Evolutionary conservation across 1,140 invertebrate species (phyloP), one percentile per base, ranked within the genome.

Genomic region (Magallana ariakensis): DNA sequence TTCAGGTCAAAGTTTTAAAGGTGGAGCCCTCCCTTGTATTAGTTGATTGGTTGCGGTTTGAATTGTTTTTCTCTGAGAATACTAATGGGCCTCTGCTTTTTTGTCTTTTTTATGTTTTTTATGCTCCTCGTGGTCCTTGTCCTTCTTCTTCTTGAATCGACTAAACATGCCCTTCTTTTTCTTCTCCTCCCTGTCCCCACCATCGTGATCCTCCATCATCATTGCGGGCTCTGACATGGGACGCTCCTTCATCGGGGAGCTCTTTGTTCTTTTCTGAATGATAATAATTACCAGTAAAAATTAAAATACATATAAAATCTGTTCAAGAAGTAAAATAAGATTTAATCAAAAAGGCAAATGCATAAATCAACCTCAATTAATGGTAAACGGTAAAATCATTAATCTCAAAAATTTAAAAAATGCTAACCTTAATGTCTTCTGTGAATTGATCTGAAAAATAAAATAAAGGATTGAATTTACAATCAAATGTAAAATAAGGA

Each of bases 71-170:
- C 22, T 33, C 22, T 10, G 22, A 26, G 19, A 75, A 33, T 33
- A 26, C 22, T 75, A 75, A 26, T 75, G 57, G 1, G 82, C 82
- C 56, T 89, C 88, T 0, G 75, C n/a, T 84, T 87, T 87, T 26
- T 87, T 89, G 33, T 89, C 85, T 83, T 85, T 75, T 15, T 85
- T 85, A 46, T 87, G 87, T 66, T 88, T 85, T 75, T 88, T 88
- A 70, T 89, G 88, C 80, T 89, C 85, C 57, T 91, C 87, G 57
- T 88, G 85, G 33, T 92, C 92, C 85, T 92, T 92, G 53, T 92
- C 92, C 80, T 92, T 92, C 87, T 92, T 92, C 87, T 92, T 92
- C 88, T 92, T 92, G 3, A 92, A 85, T 66, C 92, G 92, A n/a
- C 91, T 91, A 86, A 92, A 92, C 80, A 92, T 81, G 56, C 90